Evolutionary conservation across 2,888 invertebrate species (phyloP).

Genomic region (Incurvaria masculella): DNA sequence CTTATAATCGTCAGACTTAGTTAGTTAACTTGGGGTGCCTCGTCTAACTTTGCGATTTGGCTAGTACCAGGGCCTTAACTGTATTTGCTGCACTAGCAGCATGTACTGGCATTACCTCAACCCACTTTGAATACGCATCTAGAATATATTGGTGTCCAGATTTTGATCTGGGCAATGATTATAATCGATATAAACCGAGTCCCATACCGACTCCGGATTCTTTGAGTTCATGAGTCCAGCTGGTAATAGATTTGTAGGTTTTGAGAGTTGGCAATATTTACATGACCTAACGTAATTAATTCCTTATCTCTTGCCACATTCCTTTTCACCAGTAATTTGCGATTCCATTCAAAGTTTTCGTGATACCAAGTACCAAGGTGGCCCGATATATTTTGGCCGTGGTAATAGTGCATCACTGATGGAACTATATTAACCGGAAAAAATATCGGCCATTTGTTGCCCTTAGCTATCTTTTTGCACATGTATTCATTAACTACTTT

Average conservation of each 20-base stretch:
- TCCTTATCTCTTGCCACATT: neutral
- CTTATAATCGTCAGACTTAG: no score
- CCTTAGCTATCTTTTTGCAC: neutral
- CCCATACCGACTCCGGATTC: neutral
- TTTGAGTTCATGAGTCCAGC: neutral
- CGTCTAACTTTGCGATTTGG: no score
- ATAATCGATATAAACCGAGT: neutral
- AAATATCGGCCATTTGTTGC: neutral
- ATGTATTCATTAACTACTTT: neutral
- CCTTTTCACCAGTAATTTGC: neutral
- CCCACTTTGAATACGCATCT: neutral
- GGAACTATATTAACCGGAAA: neutral
- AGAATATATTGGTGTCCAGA: neutral
- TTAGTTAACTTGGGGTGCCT: no score
- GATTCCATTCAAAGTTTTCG: neutral
- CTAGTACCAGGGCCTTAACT: neutral
- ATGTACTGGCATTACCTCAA: neutral
- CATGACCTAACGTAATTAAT: neutral
- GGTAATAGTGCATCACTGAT: neutral
- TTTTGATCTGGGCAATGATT: neutral
- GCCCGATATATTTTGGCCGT: neutral
- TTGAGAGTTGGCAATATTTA: neutral
- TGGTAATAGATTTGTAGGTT: neutral
- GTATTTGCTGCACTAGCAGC: neutral
- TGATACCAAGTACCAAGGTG: neutral